phyloP scores from a whole-genome alignment of 2,113 vertebrate species.

The Anolis carolinensis region DNA sequence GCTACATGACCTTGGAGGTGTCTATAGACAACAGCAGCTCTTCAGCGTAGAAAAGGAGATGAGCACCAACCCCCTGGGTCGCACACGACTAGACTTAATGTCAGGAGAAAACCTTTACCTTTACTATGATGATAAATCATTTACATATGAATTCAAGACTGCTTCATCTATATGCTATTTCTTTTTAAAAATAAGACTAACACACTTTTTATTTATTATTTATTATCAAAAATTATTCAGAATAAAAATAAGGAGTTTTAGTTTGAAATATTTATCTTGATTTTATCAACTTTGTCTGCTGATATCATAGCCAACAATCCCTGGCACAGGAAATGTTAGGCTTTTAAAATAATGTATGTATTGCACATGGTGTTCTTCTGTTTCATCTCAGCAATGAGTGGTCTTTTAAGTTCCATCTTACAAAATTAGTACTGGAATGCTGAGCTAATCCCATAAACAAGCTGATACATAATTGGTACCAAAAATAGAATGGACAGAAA shows the following conservation, averaged over 20 bases:
- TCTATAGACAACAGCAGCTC: no score
- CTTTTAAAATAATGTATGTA: neutral
- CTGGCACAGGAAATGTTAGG: constrained; percentile 25
- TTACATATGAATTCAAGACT: neutral
- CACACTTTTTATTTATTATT: neutral
- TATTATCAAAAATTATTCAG: neutral
- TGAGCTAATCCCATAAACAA: neutral
- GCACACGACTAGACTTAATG: no score
- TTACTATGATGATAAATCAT: neutral
- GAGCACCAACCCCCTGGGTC: no score
- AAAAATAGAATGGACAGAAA: neutral
- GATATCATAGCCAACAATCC: constrained; percentile 4
- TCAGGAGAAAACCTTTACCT: no score
- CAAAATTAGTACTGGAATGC: neutral
- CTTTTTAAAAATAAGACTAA: constrained; percentile 23
- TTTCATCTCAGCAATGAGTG: neutral
- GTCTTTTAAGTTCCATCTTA: constrained; percentile 2
- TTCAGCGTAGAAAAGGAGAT: no score
- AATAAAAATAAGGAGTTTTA: constrained; percentile 7
- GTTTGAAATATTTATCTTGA: neutral
- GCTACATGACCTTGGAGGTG: no score
- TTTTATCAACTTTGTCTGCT: neutral
- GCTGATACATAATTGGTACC: neutral
- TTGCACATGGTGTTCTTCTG: neutral
- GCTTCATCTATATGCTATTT: neutral